Evolutionary conservation across 2,888 invertebrate genomes (phyloP).

Genomic region (Eupithecia subumbrata): DNA sequence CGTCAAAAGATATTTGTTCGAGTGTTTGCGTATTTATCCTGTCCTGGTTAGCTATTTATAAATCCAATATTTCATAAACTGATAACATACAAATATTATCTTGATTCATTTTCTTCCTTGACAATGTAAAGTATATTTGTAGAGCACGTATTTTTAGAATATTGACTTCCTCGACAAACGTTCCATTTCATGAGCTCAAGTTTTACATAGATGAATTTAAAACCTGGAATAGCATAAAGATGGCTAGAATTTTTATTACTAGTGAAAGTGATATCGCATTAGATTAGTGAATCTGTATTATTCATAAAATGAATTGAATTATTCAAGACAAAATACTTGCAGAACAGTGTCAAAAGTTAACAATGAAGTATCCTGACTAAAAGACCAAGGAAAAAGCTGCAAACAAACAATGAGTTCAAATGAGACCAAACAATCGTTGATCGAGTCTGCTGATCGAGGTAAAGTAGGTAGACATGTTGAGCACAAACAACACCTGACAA

Average conservation of each 20-base stretch:
- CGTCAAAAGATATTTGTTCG: slow-evolving; percentile 28
- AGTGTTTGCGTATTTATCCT: slow-evolving; percentile 30
- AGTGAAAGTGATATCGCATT: neutral
- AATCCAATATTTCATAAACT: slow-evolving; percentile 11
- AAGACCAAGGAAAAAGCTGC: neutral
- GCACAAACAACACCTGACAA: slow-evolving; percentile 61
- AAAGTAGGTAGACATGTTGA: slow-evolving; percentile 62
- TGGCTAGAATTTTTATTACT: neutral
- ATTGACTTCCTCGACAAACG: slow-evolving; percentile 20
- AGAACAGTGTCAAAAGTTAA: neutral
- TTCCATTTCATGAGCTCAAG: neutral
- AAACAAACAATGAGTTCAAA: neutral
- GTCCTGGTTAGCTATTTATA: slow-evolving; percentile 34
- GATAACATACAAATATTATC: slow-evolving; percentile 19
- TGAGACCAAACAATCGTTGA: neutral
- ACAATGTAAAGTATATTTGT: slow-evolving; percentile 13
- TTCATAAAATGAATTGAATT: neutral
- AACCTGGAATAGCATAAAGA: neutral
- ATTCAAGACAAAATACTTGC: neutral
- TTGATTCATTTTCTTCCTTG: slow-evolving; percentile 17
- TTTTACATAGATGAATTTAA: neutral
- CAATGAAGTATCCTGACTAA: neutral
- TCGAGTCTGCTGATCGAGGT: slow-evolving; percentile 45
- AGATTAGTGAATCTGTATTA: neutral
- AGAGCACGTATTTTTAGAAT: slow-evolving; percentile 24